Evolutionary conservation across 2,888 invertebrate genomes (phyloP).

Genomic region (Megalurothrips usitatus): DNA sequence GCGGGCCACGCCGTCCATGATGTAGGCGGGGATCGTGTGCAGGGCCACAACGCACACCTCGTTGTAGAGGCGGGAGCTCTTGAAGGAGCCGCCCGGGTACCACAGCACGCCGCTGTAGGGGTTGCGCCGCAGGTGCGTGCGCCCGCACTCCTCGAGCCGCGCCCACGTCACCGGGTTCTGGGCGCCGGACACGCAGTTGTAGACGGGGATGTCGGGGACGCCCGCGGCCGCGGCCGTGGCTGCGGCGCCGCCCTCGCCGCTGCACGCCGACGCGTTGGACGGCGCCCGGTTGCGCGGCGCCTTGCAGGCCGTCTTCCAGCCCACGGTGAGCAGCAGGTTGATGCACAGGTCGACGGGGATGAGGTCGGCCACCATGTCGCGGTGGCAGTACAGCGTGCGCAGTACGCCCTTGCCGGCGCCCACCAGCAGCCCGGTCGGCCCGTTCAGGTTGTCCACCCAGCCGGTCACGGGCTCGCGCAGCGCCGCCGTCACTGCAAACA

Average conservation of each 20-base stretch:
- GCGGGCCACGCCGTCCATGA: conserved; percentile 50
- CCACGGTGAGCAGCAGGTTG: conserved; percentile 51
- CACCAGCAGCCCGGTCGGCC: conserved; percentile 67
- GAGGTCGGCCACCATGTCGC: conserved; percentile 46
- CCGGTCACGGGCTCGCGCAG: conserved; percentile 73
- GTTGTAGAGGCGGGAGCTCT: conserved; percentile 47
- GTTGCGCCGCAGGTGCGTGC: conserved; percentile 47
- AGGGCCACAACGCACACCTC: conserved; percentile 50
- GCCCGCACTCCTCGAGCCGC: conserved; percentile 50
- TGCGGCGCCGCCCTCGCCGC: background rate
- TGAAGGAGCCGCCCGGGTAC: conserved; percentile 48
- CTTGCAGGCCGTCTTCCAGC: conserved; percentile 50
- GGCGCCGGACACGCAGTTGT: conserved; percentile 58
- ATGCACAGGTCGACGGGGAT: conserved; percentile 49
- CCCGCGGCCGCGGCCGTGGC: background rate
- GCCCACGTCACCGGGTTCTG: conserved; percentile 57
- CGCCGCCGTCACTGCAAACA: conserved; percentile 67
- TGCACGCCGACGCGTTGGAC: background rate
- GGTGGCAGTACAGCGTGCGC: conserved; percentile 49
- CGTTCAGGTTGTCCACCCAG: conserved; percentile 89
- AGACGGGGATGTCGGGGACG: conserved; percentile 47
- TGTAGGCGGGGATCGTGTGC: conserved; percentile 55
- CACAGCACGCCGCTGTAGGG: conserved; percentile 52
- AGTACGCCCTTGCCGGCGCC: conserved; percentile 51
- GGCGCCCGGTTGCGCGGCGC: conserved; percentile 35